Evolutionary conservation across 2,888 invertebrate species (phyloP), one percentile per base, ranked within the genome.

Genomic region (Noctuana brunneofusca): DNA sequence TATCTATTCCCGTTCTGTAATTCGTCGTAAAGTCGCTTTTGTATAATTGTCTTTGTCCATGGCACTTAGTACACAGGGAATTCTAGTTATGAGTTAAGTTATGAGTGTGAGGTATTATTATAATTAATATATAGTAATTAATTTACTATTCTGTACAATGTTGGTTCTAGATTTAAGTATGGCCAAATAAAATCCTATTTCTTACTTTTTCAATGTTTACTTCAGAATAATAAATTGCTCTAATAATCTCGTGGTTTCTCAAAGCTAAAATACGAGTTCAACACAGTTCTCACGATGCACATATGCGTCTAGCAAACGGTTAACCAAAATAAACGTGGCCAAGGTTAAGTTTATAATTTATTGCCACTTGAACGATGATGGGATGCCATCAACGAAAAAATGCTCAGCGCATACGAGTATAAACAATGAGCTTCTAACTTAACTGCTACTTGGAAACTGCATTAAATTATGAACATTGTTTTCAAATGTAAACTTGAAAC

Each of bases 291-390:
- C 90, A 90, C 89, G 89, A 75, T 75, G 74, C 80, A 81, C 85
- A 55, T 48, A 80, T 84, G 83, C 76, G 76, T 72, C 78, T 76
- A 78, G 69, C 75, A 75, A 81, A 79, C 78, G 79, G 80, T 76
- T 83, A 81, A 84, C 83, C 79, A 81, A 87, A 89, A 89, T 87
- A 90, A 87, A 84, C 83, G 75, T 74, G 75, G 72, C 80, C 86
- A 89, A 89, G 89, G 89, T 87, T 89, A 86, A 84, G 82, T 81
- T 87, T 81, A 84, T 87, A 86, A 90, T 90, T 89, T 89, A 90
- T 86, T 68, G 76, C 85, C 86, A 86, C 91, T 91, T 83, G 76
- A 81, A 71, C 70, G 83, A 73, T 80, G 87, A 88, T 87, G 83
- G 80, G 74, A 70, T 71, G 72, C 70, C 74, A 75, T 78, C 76